Evolutionary conservation across 2,113 vertebrate species (phyloP).

Genomic region (Myotis lucifugus): DNA sequence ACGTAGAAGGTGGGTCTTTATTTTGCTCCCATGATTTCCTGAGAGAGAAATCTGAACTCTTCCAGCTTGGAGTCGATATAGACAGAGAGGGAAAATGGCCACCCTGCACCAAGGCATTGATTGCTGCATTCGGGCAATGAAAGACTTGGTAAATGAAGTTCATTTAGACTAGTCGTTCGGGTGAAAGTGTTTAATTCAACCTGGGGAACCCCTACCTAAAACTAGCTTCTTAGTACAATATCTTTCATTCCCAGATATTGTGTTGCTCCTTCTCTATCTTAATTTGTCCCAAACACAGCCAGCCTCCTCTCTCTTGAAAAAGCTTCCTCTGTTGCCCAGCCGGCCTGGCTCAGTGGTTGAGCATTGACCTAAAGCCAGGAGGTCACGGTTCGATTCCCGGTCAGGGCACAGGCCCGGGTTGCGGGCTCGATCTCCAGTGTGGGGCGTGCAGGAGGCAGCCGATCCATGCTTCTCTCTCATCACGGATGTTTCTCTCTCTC

Average conservation of each 20-base stretch:
- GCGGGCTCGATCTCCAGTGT: too few relatives aligned
- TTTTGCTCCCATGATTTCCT: neutral
- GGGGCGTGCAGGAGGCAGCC: too few relatives aligned
- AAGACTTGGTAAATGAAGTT: neutral
- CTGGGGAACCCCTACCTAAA: neutral
- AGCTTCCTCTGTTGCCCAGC: neutral
- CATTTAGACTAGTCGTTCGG: neutral
- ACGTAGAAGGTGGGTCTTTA: neutral
- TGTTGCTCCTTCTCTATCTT: neutral
- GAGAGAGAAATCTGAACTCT: neutral
- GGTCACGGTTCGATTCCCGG: too few relatives aligned
- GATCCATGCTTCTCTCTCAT: too few relatives aligned
- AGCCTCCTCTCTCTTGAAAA: neutral
- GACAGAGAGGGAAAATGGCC: neutral
- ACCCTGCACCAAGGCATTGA: neutral
- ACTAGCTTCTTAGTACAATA: neutral
- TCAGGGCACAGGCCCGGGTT: too few relatives aligned
- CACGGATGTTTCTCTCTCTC: too few relatives aligned
- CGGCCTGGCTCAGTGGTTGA: too few relatives aligned
- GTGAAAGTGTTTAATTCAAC: constrained; percentile 5
- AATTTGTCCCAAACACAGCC: neutral
- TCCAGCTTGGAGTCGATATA: neutral
- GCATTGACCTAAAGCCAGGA: too few relatives aligned
- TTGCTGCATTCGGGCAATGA: neutral
- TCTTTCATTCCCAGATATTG: neutral